phyloP scores from a whole-genome alignment of 2,797 vertebrate genomes.

The Lepus townsendii region DNA sequence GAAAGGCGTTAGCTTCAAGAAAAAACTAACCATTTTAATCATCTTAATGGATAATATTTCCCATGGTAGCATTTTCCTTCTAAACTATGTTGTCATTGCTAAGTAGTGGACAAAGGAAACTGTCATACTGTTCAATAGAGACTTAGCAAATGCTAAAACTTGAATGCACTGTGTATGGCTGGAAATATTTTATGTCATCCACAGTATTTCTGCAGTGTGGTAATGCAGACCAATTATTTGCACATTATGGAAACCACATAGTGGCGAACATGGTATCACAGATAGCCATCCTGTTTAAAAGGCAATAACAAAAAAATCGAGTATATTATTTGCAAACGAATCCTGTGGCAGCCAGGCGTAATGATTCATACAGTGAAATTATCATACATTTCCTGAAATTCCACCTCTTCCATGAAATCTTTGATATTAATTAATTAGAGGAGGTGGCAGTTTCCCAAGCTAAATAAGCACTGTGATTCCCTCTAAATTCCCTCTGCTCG shows the following conservation, averaged over 20 bases:
- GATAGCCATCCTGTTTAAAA: neutral
- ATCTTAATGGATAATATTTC: constrained; percentile 1
- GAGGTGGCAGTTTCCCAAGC: constrained; percentile 40
- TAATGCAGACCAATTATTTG: neutral
- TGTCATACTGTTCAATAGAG: neutral
- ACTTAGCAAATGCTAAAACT: constrained; percentile 36
- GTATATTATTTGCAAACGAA: constrained; percentile 20
- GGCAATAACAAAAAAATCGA: neutral
- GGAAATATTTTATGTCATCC: constrained; percentile 50
- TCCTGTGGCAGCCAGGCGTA: constrained; percentile 13
- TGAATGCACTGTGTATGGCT: constrained; percentile 49
- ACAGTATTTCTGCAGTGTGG: constrained; percentile 30
- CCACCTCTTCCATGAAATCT: constrained; percentile 61
- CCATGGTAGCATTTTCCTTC: neutral
- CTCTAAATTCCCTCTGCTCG: constrained; percentile 59
- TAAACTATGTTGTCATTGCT: constrained; percentile 21
- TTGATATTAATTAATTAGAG: constrained; percentile 53
- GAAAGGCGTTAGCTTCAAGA: neutral
- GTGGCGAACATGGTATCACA: neutral
- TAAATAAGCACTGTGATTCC: constrained; percentile 58
- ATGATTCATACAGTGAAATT: constrained; percentile 71
- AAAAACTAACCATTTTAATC: constrained; percentile 40
- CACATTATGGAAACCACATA: constrained; percentile 21
- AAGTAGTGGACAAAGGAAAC: constrained; percentile 13
- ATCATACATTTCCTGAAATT: constrained; percentile 71